Conservation (phyloP, 2,888 invertebrate genomes). For the Steinernema hermaphroditum region DNA sequence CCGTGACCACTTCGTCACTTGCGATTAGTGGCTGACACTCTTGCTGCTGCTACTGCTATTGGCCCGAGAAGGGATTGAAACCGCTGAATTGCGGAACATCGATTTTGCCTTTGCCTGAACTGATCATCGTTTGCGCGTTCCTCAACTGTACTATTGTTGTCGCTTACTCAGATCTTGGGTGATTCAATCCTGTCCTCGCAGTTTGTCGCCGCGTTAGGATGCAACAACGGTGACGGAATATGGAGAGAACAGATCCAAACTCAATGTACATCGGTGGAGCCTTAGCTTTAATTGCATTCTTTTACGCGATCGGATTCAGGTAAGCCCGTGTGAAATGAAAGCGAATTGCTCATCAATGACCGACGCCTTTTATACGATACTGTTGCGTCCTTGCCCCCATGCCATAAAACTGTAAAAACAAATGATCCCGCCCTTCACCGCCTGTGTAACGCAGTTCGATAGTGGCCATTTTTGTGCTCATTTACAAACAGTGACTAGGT, state of each 20-base stretch:
- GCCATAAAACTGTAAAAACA: too few species aligned
- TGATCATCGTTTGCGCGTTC: too few species aligned
- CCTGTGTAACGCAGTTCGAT: too few species aligned
- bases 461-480: too few species aligned
- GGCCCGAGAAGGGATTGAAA: background rate
- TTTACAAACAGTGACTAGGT: too few species aligned
- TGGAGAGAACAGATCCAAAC: background rate
- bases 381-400: too few species aligned
- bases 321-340: background rate
- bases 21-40: background rate
- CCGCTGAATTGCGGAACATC: background rate
- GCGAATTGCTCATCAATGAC: too few species aligned
- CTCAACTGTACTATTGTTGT: too few species aligned
- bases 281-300: background rate
- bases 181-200: background rate
- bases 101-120: too few species aligned
- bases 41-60: too few species aligned
- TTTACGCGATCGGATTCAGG: constrained; percentile 2
- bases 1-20: background rate
- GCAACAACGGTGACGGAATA: background rate
- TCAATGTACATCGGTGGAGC: background rate
- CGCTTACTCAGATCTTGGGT: background rate
- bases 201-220: background rate
- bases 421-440: too few species aligned
- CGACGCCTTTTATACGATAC: too few species aligned